Evolutionary conservation across 2,113 vertebrate species (phyloP).

Genomic region (Siphamia tubifer): DNA sequence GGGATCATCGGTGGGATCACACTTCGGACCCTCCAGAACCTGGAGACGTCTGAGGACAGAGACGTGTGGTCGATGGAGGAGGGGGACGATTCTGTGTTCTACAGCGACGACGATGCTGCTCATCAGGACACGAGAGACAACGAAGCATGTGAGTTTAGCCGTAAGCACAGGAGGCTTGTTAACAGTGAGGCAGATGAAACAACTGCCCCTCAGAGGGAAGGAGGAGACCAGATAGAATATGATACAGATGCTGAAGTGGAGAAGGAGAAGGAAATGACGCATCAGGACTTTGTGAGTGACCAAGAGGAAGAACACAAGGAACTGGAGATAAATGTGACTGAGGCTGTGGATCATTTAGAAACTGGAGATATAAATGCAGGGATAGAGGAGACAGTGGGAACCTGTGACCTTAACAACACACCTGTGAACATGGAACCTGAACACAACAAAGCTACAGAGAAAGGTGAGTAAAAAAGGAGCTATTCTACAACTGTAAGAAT

Average conservation of each 20-base stretch:
- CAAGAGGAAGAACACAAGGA: background rate
- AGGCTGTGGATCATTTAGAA: background rate
- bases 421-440: background rate
- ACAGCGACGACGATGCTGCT: constrained; percentile 65
- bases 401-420: background rate
- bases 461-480: constrained; percentile 43
- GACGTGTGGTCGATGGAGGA: constrained; percentile 43
- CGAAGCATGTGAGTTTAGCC: background rate
- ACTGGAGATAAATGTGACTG: background rate
- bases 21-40: background rate
- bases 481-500: background rate
- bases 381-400: background rate
- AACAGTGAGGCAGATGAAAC: constrained; percentile 22
- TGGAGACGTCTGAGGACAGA: constrained; percentile 23
- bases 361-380: background rate
- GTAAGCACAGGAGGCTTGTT: background rate
- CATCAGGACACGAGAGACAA: background rate
- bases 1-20: constrained; percentile 57
- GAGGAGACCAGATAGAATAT: background rate
- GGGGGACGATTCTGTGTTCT: constrained; percentile 77
- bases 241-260: background rate
- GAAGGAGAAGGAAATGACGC: background rate
- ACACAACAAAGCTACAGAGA: background rate
- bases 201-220: background rate
- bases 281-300: background rate